Percentiles rank a stretch among this genome's conserved stretches.
phyloP scores from a whole-genome alignment of 2,888 invertebrate species.

The Eupithecia abbreviata region DNA sequence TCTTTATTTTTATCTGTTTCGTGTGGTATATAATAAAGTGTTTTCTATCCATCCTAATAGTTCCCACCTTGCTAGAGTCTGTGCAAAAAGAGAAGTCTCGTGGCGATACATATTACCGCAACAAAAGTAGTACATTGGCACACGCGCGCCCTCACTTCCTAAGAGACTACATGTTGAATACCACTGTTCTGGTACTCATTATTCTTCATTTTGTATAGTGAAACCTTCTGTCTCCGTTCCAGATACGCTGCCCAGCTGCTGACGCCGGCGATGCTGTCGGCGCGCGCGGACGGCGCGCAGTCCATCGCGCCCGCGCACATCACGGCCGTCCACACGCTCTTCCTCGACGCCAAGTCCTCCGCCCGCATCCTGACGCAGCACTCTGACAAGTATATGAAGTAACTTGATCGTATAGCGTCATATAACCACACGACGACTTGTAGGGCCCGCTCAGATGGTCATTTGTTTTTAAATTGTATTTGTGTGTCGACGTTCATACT shows the following conservation, averaged over 20 bases:
- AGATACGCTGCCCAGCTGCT: conserved; percentile 96
- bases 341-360: conserved; percentile 98
- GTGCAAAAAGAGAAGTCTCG: no score
- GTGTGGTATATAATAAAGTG: no score
- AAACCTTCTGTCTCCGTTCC: not conserved
- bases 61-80: no score
- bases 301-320: conserved; percentile 92
- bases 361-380: conserved; percentile 95
- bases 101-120: no score
- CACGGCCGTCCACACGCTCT: conserved; percentile 91
- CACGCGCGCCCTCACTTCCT: no score
- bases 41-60: no score
- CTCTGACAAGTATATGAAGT: conserved; percentile 95
- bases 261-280: conserved; percentile 94
- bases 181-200: no score
- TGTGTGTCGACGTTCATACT: no score
- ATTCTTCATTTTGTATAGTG: not conserved
- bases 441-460: not conserved
- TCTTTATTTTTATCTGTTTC: no score
- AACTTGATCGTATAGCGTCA: conserved; percentile 6
- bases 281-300: conserved; percentile 93
- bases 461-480: not conserved
- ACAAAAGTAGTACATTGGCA: no score
- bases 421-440: not conserved
- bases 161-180: no score